These are phyloP conservation scores for Cettia cetti DNA, from an alignment of 2,113 vertebrate species.

Conservation along the genomic window DNA sequence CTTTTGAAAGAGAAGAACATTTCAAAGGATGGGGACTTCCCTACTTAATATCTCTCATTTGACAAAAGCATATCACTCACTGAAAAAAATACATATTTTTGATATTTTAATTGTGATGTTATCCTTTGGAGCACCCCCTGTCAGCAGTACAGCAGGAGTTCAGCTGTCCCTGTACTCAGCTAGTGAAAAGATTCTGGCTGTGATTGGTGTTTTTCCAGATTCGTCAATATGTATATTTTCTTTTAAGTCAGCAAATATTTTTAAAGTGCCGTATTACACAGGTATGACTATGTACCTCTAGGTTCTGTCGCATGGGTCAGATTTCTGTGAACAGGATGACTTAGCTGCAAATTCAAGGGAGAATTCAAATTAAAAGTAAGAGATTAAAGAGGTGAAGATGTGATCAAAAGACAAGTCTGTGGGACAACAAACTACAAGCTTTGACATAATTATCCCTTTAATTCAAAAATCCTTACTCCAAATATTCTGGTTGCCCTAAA, in stretches of 20 bases:
- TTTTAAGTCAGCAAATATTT: not conserved
- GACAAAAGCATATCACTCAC: not conserved
- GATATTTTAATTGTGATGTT: not conserved
- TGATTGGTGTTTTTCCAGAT: not conserved
- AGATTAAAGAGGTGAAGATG: not conserved
- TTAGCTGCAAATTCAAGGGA: not conserved
- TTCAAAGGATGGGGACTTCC: not conserved
- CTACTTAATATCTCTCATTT: not conserved
- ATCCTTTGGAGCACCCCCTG: not conserved
- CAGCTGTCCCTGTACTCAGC: not conserved
- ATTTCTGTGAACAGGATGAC: not conserved
- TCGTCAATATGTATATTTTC: not conserved
- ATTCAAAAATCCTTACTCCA: not conserved
- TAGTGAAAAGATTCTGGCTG: not conserved
- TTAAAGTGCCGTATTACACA: not conserved
- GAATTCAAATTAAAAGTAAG: not conserved
- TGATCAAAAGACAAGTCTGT: not conserved
- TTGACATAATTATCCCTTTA: not conserved
- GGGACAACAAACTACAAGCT: not conserved
- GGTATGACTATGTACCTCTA: not conserved
- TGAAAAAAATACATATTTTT: not conserved
- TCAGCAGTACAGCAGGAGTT: not conserved
- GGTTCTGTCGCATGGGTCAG: not conserved
- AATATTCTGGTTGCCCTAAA: not conserved
- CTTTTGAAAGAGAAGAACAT: not conserved